These are phyloP conservation scores for Oscheius sp. DNA, from an alignment of 2,888 invertebrate genomes.

Conservation along the genomic window DNA sequence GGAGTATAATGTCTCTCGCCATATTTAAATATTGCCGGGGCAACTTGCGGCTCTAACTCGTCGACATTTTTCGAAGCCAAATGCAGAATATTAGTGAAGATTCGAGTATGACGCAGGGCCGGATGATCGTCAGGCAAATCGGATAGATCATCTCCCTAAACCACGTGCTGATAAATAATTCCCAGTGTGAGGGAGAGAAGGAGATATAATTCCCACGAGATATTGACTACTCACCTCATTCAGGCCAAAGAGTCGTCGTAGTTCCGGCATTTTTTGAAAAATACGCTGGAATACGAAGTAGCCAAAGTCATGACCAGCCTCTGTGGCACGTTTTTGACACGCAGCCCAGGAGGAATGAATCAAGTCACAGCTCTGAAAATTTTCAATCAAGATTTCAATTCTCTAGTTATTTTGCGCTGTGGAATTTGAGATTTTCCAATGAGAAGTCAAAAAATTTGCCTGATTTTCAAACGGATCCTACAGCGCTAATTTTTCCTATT, in stretches of 20 bases:
- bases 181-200: background rate
- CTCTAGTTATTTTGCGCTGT: too few species aligned
- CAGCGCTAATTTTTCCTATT: background rate
- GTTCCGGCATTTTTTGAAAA: constrained; percentile 56
- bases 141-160: constrained; percentile 40
- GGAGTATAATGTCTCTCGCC: constrained; percentile 61
- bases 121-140: constrained; percentile 49
- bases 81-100: constrained; percentile 65
- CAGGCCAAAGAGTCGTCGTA: constrained; percentile 46
- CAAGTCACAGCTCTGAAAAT: constrained; percentile 44
- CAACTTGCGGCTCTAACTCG: constrained; percentile 65
- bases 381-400: too few species aligned
- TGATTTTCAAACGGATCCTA: too few species aligned
- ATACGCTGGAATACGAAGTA: constrained; percentile 57
- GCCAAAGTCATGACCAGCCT: constrained; percentile 46
- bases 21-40: constrained; percentile 64
- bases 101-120: constrained; percentile 55
- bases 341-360: constrained; percentile 45
- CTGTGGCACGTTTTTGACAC: constrained; percentile 40
- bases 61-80: constrained; percentile 64
- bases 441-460: too few species aligned
- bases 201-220: too few species aligned
- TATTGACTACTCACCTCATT: constrained; percentile 21
- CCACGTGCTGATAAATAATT: constrained; percentile 1
- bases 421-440: too few species aligned